Evolutionary conservation across 23 tunicate species (phyloP), one percentile per base, ranked within the genome.

Genomic region (Styela clava): DNA sequence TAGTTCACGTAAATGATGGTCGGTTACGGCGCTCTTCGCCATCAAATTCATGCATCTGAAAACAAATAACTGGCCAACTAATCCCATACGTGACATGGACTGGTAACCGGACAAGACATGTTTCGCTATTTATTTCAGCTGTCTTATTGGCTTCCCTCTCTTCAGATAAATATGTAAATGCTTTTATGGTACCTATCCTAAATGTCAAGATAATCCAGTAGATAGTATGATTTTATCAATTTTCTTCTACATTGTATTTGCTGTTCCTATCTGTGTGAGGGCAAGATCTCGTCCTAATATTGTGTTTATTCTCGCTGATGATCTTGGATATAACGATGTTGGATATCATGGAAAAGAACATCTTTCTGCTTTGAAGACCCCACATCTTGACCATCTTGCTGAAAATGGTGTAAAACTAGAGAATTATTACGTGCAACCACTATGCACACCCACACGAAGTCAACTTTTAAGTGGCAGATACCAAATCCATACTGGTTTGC

Each of bases 401-500:
- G 28, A 74, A 74, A 52, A 86, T 36, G 92, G 92, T 16, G 74
- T 93, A 19, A 81, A 68, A 64, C 65, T 93, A 31, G 92, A 93
- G 74, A 93, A 93, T 68, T 93, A 93, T 56, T 93, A 93, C 61
- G 88, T 93, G 22, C 92, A 93, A 61, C 98, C 98, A 33, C 84
- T 93, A 27, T 93, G 98, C 52, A 85, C 93, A 3, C 97, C 97
- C 9, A 83, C 98, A 21, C 77, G 98, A 74, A 84, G 89, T 63
- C 85, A 82, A 31, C 78, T 93, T 33, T 64, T 93, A 83, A 84
- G 89, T 51, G 93, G 98, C 29, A 61, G 98, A 61, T 93, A 93
- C 68, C 98, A 88, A 76, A 93, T 93, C 26, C 98, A 93, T 71
- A 93, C 98, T 9, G 98, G 98, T 3, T 69, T 93, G 37, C 98